phyloP scores from a whole-genome alignment of 1,140 invertebrate genomes.

The Ips typographus region DNA sequence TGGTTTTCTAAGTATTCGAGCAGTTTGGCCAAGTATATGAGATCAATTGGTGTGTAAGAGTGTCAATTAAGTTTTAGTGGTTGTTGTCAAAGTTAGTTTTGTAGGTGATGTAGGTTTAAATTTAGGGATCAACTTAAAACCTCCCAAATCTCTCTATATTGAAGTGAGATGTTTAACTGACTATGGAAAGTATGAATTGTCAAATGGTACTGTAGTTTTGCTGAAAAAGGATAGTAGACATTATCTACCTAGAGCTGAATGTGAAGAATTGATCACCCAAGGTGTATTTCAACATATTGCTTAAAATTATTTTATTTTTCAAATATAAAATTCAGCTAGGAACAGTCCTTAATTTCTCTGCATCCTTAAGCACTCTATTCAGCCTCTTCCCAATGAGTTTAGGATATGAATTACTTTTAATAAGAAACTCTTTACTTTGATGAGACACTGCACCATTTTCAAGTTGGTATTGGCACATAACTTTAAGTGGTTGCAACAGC shows the following conservation, averaged over 20 bases:
- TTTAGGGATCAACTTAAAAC: conserved; percentile 83
- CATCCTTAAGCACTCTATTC: conserved; percentile 55
- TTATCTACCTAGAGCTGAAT: conserved; percentile 83
- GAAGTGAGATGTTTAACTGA: conserved; percentile 88
- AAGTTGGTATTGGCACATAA: conserved; percentile 82
- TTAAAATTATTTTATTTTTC: conserved; percentile 2
- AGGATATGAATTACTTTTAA: conserved; percentile 83
- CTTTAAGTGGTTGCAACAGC: conserved; percentile 76
- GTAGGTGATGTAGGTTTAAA: conserved; percentile 82
- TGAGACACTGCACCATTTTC: conserved; percentile 89
- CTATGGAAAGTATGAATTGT: conserved; percentile 92
- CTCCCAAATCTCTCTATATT: conserved; percentile 89
- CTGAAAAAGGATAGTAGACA: conserved; percentile 93
- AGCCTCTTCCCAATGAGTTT: conserved; percentile 80
- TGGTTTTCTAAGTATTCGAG: conserved; percentile 91
- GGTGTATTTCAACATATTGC: conserved; percentile 83
- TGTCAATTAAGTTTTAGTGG: not conserved
- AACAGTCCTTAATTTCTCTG: conserved; percentile 33
- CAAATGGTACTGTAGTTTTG: conserved; percentile 85
- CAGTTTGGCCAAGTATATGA: conserved; percentile 87
- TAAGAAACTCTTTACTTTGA: conserved; percentile 87
- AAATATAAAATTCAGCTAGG: not conserved
- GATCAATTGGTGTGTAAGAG: conserved; percentile 42
- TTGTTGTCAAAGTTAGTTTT: conserved; percentile 45
- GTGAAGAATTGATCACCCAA: conserved; percentile 89